phyloP scores from a whole-genome alignment of 2,113 vertebrate genomes.

The Arizona elegans region DNA sequence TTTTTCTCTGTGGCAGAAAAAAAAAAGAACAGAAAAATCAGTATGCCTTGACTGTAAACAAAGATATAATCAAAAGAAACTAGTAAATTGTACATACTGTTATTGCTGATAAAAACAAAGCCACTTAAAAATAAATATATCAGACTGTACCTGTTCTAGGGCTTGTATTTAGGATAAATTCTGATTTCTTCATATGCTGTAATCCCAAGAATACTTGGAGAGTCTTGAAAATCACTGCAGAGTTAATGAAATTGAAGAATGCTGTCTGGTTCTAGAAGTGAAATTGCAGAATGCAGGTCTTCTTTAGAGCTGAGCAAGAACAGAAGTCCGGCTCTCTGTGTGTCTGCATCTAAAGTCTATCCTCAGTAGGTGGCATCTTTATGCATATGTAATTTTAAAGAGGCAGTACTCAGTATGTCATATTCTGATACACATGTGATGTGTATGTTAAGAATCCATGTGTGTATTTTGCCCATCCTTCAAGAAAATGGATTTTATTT shows the following conservation, averaged over 20 bases:
- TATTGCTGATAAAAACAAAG: background rate
- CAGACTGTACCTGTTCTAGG: slow-evolving; percentile 52
- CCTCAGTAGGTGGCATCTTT: slow-evolving; percentile 64
- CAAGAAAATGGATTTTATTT: fast-evolving
- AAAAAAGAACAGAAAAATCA: slow-evolving; percentile 22
- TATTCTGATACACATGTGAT: background rate
- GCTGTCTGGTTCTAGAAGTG: slow-evolving; percentile 20
- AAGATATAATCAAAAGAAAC: background rate
- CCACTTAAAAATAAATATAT: background rate
- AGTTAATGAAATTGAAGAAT: background rate
- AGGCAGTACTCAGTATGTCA: slow-evolving; percentile 44
- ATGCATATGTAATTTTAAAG: slow-evolving; percentile 67
- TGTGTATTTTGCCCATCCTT: background rate
- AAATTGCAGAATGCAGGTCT: background rate
- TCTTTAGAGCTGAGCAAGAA: slow-evolving; percentile 41
- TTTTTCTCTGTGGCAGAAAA: background rate
- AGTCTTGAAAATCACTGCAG: background rate
- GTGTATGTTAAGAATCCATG: background rate
- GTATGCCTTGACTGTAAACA: background rate
- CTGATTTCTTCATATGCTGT: background rate
- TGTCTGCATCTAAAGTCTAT: slow-evolving; percentile 56
- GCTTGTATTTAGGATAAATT: background rate
- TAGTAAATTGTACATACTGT: background rate
- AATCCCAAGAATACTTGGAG: background rate
- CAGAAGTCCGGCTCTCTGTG: slow-evolving; percentile 37